Evolutionary conservation across 2,888 invertebrate genomes (phyloP).

Genomic region (Bruchidius siliquastri): DNA sequence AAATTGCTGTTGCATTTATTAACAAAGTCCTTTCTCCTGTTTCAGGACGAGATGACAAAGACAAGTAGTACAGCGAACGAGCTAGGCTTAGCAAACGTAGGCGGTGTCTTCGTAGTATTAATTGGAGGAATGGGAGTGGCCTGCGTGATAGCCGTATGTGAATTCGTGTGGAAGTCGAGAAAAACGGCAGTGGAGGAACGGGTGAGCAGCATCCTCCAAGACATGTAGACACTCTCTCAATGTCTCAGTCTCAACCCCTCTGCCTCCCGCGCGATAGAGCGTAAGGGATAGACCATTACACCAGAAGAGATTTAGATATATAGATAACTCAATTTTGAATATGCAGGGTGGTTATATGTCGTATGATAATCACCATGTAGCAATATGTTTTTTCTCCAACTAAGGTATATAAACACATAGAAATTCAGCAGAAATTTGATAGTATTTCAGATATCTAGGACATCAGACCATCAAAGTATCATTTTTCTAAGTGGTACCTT

Average conservation of each 20-base stretch:
- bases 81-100: slow-evolving; percentile 90
- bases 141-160: slow-evolving; percentile 88
- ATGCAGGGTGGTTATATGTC: neutral
- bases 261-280: neutral
- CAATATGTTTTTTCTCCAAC: no score
- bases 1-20: no score
- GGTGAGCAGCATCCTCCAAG: slow-evolving; percentile 61
- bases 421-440: no score
- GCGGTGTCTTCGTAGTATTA: slow-evolving; percentile 93
- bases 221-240: slow-evolving; percentile 45
- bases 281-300: neutral
- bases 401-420: no score
- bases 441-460: no score
- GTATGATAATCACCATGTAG: no score
- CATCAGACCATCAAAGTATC: no score
- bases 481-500: no score
- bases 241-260: neutral
- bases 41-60: slow-evolving; percentile 77
- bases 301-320: neutral
- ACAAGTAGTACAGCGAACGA: slow-evolving; percentile 83
- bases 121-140: slow-evolving; percentile 91
- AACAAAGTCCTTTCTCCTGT: slow-evolving; percentile 9
- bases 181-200: slow-evolving; percentile 89
- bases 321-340: neutral
- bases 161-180: slow-evolving; percentile 93